These are phyloP conservation scores for Drosophila pachea DNA, from an alignment of 1,140 invertebrate species.

Conservation along the genomic window DNA sequence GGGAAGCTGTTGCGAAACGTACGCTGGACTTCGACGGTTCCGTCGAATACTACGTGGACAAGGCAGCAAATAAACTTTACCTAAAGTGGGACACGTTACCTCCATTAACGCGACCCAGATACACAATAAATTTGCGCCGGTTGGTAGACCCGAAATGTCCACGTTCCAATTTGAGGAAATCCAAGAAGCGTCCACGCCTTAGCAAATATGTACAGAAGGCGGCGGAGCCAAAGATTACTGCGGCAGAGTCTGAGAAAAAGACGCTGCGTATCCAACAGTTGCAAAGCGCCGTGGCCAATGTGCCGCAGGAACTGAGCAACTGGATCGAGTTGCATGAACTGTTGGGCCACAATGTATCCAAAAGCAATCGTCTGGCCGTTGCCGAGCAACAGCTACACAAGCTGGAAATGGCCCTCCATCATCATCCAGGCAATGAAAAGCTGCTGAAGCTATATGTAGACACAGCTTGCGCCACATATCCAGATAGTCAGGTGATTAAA, in stretches of 20 bases:
- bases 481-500: slow-evolving; percentile 56
- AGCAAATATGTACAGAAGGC: not conserved
- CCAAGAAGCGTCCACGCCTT: not conserved
- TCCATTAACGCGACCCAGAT: slow-evolving; percentile 74
- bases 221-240: not conserved
- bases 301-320: slow-evolving; percentile 24
- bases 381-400: slow-evolving; percentile 52
- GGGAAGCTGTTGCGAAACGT: not conserved
- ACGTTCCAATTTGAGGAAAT: not conserved
- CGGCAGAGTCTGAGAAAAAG: not conserved
- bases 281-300: slow-evolving; percentile 8
- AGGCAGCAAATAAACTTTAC: slow-evolving; percentile 79
- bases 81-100: slow-evolving; percentile 45
- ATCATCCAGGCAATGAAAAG: slow-evolving; percentile 81
- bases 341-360: slow-evolving; percentile 37
- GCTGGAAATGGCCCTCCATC: slow-evolving; percentile 39
- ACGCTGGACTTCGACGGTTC: slow-evolving; percentile 70
- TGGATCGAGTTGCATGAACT: slow-evolving; percentile 53
- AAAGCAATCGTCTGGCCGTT: slow-evolving; percentile 45
- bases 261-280: slow-evolving; percentile 18
- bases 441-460: slow-evolving; percentile 80
- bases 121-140: slow-evolving; percentile 19
- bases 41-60: slow-evolving; percentile 81
- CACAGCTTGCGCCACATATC: slow-evolving; percentile 46
- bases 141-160: not conserved